Conservation (phyloP, 2,888 invertebrate species). For the Pimpla rufipes region DNA sequence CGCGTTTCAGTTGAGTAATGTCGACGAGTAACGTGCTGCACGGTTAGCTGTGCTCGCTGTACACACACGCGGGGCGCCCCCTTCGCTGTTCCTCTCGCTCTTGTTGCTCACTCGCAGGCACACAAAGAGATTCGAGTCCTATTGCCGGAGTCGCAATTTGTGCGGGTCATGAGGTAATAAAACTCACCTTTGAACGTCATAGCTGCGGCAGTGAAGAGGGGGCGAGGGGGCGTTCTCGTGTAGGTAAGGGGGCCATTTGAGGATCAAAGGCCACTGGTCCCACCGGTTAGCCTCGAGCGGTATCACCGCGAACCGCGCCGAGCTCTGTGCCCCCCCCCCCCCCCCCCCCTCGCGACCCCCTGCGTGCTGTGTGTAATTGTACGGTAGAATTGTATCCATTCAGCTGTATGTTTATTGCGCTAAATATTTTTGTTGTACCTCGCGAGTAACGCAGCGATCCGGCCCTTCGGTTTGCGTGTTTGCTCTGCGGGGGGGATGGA, state of each 20-base stretch:
- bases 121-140: conserved; percentile 44
- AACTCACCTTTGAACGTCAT: conserved; percentile 56
- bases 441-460: background rate
- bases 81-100: background rate
- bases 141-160: conserved; percentile 44
- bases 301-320: background rate
- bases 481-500: too few relatives aligned
- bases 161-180: conserved; percentile 37
- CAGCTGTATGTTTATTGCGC: background rate
- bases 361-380: background rate
- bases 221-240: background rate
- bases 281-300: conserved; percentile 28
- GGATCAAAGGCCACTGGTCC: conserved; percentile 56
- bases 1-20: conserved; percentile 45
- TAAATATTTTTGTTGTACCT: background rate
- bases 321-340: background rate
- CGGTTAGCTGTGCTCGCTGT: background rate
- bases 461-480: background rate
- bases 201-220: background rate
- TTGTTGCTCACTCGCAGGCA: background rate
- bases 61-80: background rate
- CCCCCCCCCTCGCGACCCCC: too few relatives aligned
- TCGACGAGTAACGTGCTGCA: conserved; percentile 38
- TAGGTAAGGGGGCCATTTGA: conserved; percentile 30
- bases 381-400: conserved; percentile 22